Evolutionary conservation across 1,140 invertebrate genomes (phyloP), one percentile per base, ranked within the genome.

Genomic region (Holotrichia oblita): DNA sequence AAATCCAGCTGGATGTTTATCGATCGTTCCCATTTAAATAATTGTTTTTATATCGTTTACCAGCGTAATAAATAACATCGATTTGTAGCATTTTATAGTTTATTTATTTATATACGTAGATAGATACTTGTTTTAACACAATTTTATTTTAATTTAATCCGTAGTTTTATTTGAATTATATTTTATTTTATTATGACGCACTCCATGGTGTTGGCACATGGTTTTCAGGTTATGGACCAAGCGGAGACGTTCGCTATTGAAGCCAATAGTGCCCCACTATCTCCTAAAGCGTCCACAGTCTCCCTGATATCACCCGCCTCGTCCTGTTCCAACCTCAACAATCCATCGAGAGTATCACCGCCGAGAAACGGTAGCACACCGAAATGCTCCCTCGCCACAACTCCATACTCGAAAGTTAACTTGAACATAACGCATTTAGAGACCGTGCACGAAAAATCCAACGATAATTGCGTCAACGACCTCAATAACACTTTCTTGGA

Each of bases 171-270:
- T 69, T 27, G 61, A 22, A 34, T 69, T 27, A 22, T 69, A 9
- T 34, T 27, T 69, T 27, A 27, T 69, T 69, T 41, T 74, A 41
- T 74, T 74, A 44, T 41, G 73, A 74, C 17, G 42, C 75, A 76
- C 75, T 76, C 75, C 81, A 81, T 82, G 84, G 84, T 85, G 81
- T 79, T 81, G 81, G 81, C 75, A 80, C 81, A 61, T 85, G 82
- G 81, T 83, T 86, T 86, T 82, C 85, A 86, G 85, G 85, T 86
- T 64, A 84, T 84, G 85, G 85, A 86, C 78, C 82, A 83, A 76
- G 76, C 81, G 78, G 85, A 85, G 79, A 80, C 82, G 77, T 86
- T 81, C 81, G 81, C 81, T 78, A 72, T 83, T 80, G 84, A 84
- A 81, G 80, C 83, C 77, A 80, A 80, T 77, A 84, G 80, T 78